Evolutionary conservation across 1,140 invertebrate genomes (phyloP), one percentile per base, ranked within the genome.

Genomic region (Zaprionus lachaisei): DNA sequence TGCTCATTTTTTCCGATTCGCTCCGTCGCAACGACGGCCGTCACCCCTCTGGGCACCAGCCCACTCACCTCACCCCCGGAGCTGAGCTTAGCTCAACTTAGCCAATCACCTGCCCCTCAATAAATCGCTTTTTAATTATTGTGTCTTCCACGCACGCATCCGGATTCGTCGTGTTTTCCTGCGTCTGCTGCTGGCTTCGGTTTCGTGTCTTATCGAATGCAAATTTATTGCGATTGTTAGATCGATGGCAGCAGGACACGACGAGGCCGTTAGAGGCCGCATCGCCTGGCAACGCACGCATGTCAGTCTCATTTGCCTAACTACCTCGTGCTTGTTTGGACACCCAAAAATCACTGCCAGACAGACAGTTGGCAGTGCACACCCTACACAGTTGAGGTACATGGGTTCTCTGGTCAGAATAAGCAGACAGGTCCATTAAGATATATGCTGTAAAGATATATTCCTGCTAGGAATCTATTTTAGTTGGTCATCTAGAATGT

Each of bases 101-200:
- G 56, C 83, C 76, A 83, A 83, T 84, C 79, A 28, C 78, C 84
- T 76, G 78, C 65, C 60, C 70, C 70, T 72, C 78, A 38, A 67
- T 80, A 84, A 90, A 87, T 87, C 47, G 84, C 72, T 90, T 90
- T 87, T 90, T 87, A 87, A 87, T 87, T 87, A 87, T 87, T 89
- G 85, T 87, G 85, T 87, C 85, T 87, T 72, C 81, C 81, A 84
- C 81, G 84, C 84, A 89, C 85, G 85, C 85, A 90, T 89, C 77
- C 69, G 58, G 31, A 51, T 58, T 44, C 38, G 60, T 83, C 47
- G 15, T 66, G 9, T 72, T 68, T 81, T 66, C 60, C 72, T 67
- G 73, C 63, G 72, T 71, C 72, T 73, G 54, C 15, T 37, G 28
- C 24, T 41, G 47, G 47, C 47, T 20, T 24, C 47, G 47, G 20